A percentile compares a stretch with the other conserved stretches of the same genome.
Evolutionary conservation across 2,113 vertebrate species (phyloP).

Genomic region (Pongo abelii): DNA sequence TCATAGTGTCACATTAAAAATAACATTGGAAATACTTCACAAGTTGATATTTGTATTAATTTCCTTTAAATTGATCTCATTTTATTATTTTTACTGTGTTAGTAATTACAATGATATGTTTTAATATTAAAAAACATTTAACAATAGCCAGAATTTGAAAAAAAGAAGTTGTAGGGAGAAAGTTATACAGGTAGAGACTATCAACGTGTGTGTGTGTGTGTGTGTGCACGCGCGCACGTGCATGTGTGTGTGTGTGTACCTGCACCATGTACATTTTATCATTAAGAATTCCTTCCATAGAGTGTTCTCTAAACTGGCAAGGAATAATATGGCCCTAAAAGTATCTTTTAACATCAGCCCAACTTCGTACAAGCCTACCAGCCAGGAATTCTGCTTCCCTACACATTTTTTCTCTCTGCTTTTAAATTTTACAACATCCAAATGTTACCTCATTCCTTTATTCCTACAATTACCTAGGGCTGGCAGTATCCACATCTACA

Average conservation of each 20-base stretch:
- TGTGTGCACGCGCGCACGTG: no score
- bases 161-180: background rate
- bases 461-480: background rate
- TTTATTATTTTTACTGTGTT: background rate
- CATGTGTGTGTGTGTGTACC: fast-evolving
- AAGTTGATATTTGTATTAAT: background rate
- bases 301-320: background rate
- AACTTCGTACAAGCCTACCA: background rate
- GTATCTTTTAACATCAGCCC: background rate
- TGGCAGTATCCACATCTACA: background rate
- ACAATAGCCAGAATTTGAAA: background rate
- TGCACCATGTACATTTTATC: background rate
- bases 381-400: background rate
- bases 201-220: background rate
- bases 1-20: background rate
- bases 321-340: background rate
- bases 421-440: background rate
- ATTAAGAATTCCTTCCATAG: background rate
- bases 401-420: background rate
- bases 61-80: background rate
- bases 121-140: background rate
- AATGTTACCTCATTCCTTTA: background rate
- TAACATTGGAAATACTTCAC: background rate
- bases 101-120: background rate
- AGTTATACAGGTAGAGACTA: no score